Percentiles rank a stretch among this genome's conserved stretches.
Conservation (phyloP, 2,113 vertebrate genomes). For the Hemiprocne comata region DNA sequence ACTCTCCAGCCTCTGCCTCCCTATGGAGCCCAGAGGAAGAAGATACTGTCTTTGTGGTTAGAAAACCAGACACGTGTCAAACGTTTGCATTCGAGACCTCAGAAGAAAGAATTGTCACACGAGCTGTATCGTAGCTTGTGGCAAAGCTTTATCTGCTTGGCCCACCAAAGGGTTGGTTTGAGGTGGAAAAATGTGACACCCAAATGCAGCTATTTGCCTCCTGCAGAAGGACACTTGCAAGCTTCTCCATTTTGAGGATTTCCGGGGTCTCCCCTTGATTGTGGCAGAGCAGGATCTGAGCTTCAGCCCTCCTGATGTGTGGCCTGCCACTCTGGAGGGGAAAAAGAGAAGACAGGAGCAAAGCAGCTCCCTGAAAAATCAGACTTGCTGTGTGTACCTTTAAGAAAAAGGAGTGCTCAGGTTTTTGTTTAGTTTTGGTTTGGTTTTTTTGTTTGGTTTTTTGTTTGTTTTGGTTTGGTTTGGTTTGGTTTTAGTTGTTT, state of each 20-base stretch:
- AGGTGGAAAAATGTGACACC: background rate
- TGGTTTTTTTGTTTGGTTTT: too few species aligned
- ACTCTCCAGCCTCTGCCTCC: background rate
- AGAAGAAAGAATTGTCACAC: slow-evolving; percentile 5
- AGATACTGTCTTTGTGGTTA: slow-evolving; percentile 64
- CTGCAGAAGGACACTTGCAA: background rate
- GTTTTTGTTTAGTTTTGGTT: background rate
- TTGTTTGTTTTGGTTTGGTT: too few species aligned
- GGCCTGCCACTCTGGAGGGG: accelerated
- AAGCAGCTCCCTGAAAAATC: background rate
- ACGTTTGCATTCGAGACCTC: background rate
- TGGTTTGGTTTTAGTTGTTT: too few species aligned
- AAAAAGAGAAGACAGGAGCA: background rate
- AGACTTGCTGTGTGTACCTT: background rate
- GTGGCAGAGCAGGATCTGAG: background rate
- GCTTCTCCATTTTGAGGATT: background rate
- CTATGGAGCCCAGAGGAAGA: slow-evolving; percentile 21
- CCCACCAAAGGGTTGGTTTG: background rate
- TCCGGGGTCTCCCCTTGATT: background rate
- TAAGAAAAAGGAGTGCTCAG: background rate
- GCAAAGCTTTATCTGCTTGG: background rate
- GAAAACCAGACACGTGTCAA: slow-evolving; percentile 30
- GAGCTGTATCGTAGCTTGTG: background rate
- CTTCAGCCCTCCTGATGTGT: background rate
- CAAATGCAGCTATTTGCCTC: background rate